Conservation (phyloP, 35 echinoderm and acorn worm genomes). For the Amphiura filiformis region DNA sequence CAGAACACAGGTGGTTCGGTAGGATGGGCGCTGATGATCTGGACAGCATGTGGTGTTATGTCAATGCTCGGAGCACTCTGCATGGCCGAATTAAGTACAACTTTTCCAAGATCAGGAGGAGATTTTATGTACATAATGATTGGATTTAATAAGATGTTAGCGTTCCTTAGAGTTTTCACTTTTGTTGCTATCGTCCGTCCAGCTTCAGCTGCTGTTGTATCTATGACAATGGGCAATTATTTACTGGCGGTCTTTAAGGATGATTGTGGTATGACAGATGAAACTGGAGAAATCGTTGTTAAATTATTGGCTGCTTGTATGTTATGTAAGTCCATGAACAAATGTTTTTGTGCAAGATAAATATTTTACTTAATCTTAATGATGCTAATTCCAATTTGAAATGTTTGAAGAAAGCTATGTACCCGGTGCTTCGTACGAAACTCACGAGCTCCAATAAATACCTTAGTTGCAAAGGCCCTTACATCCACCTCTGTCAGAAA, state of each 20-base stretch:
- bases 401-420: too few species aligned
- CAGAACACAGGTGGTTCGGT: conserved; percentile 45
- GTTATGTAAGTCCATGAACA: conserved; percentile 2
- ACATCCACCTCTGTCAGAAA: too few species aligned
- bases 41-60: conserved; percentile 60
- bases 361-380: too few species aligned
- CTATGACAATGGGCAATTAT: conserved; percentile 70
- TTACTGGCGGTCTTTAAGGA: conserved; percentile 17
- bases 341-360: too few species aligned
- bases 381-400: too few species aligned
- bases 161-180: conserved; percentile 77
- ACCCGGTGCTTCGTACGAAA: too few species aligned
- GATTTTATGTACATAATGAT: conserved; percentile 74
- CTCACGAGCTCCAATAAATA: too few species aligned
- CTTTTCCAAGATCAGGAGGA: conserved; percentile 64
- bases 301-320: conserved; percentile 18
- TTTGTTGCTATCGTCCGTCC: conserved; percentile 50
- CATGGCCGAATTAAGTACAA: conserved; percentile 75
- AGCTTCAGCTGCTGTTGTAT: conserved; percentile 54
- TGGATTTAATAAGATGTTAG: conserved; percentile 35
- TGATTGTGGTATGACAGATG: neutral
- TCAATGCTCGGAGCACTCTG: conserved; percentile 61
- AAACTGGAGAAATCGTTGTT: neutral
- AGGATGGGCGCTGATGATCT: conserved; percentile 55
- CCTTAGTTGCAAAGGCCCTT: too few species aligned